Percentiles rank a stretch among this genome's conserved stretches.
Conservation (phyloP, 1,140 invertebrate species). For the Galleria mellonella region DNA sequence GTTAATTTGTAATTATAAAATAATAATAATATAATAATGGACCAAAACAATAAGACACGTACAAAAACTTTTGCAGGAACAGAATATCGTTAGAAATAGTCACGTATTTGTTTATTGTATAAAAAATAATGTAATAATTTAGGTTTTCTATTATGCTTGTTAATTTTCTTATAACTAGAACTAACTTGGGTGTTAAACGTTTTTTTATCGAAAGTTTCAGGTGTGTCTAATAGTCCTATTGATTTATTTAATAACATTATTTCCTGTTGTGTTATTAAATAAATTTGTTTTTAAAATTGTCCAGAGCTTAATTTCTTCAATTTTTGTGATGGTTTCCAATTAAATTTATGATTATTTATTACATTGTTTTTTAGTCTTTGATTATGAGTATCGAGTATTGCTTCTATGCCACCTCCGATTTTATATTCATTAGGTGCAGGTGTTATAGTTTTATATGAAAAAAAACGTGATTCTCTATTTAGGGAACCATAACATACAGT, state of each 20-base stretch:
- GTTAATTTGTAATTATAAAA: neutral
- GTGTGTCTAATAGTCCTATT: conserved; percentile 29
- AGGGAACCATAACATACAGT: conserved; percentile 40
- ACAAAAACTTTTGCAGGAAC: too few relatives aligned
- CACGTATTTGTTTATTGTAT: too few relatives aligned
- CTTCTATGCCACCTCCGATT: conserved; percentile 37
- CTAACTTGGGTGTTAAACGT: too few relatives aligned
- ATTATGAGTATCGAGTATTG: conserved; percentile 42
- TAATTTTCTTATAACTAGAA: too few relatives aligned
- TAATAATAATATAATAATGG: neutral
- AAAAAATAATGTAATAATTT: too few relatives aligned
- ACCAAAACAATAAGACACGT: too few relatives aligned
- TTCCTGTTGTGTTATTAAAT: too few relatives aligned
- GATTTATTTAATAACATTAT: conserved; percentile 28
- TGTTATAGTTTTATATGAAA: conserved; percentile 2
- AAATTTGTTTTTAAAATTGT: too few relatives aligned
- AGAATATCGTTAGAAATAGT: too few relatives aligned
- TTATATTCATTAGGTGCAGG: conserved; percentile 49
- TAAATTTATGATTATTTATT: conserved; percentile 32
- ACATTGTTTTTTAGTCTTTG: conserved; percentile 46
- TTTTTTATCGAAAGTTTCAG: conserved; percentile 9
- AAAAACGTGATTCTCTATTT: conserved; percentile 31
- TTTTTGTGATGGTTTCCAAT: conserved; percentile 24
- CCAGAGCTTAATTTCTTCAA: conserved; percentile 19
- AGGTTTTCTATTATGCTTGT: too few relatives aligned